Base-by-base conservation (phyloP, 2,113 vertebrate genomes). In the Chaetops frenatus region DNA sequence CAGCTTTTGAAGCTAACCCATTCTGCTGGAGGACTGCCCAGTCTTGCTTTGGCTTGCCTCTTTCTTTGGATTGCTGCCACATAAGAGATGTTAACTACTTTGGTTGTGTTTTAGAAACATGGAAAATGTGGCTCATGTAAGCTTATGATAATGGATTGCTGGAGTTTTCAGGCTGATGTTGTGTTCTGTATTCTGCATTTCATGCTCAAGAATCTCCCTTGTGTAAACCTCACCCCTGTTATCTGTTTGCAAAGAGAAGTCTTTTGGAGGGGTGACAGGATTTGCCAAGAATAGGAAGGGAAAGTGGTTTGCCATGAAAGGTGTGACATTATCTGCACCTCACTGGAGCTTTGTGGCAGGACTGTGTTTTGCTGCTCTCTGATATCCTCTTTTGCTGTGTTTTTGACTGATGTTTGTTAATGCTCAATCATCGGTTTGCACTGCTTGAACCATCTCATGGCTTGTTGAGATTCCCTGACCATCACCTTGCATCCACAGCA, bases 121-220 rank as follows among this genome's bases (percentile, higher is more conserved):
- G 97, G 98, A 97, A 97, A 97, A 97, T 81, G 38, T 92, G n/a
- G 54, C 90, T 97, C 86, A 93, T 90, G 72, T 92, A 92, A 87
- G 95, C 83, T 90, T 79, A 79, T 83, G 85, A 58, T 86, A 58
- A 74, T 70, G 22, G 72, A 96, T 94, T 96, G 88, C 81, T 89
- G 82, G 81, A 86, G 58, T 94, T 45, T 40, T 62, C 89, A 56
- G 71, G 64, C 51, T 79, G 92, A 79, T 67, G 53, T 54, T 72
- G 77, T 65, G 31, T 62, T 93, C 93, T 61, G 57, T 88, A 38
- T 84, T 81, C 44, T 44, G 38, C 18, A 58, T 95, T 87, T 77
- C 40, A 31, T 64, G 56, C 48, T 95, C 36, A 67, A 77, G 73
- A 69, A 71, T 96, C 60, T 47, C 22, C 10, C 66, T 81, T 92